These are phyloP conservation scores for Rostratula benghalensis DNA, from an alignment of 2,113 vertebrate genomes.

Conservation along the genomic window DNA sequence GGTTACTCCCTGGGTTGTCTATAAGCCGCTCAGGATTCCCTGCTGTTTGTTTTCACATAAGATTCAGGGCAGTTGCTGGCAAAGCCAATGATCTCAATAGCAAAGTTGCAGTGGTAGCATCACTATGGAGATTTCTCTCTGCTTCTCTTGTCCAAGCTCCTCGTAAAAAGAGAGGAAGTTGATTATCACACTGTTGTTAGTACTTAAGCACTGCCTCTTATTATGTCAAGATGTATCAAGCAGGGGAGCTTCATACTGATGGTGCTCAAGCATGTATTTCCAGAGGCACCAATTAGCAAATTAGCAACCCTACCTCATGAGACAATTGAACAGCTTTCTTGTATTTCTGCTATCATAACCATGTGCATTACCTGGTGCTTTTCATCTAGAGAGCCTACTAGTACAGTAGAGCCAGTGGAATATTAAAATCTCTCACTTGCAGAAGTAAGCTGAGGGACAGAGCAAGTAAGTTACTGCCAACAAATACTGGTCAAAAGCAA, in stretches of 20 bases:
- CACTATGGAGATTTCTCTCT: neutral
- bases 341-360: neutral
- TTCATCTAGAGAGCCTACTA: neutral
- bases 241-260: neutral
- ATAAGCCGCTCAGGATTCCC: constrained; percentile 10
- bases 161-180: neutral
- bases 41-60: constrained; percentile 41
- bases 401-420: neutral
- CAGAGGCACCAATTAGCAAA: constrained; percentile 16
- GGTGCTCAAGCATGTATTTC: neutral
- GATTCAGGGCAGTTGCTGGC: neutral
- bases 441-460: neutral
- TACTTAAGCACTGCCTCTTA: neutral
- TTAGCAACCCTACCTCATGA: neutral
- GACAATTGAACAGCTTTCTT: neutral
- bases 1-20: neutral
- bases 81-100: constrained; percentile 11
- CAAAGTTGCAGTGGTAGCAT: neutral
- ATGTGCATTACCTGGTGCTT: neutral
- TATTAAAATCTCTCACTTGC: neutral
- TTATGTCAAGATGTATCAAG: neutral
- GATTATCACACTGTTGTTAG: neutral
- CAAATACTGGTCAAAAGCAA: neutral
- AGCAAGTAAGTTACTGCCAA: neutral
- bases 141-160: neutral